Evolutionary conservation across 2,797 vertebrate species (phyloP).

Genomic region (Tadarida brasiliensis): DNA sequence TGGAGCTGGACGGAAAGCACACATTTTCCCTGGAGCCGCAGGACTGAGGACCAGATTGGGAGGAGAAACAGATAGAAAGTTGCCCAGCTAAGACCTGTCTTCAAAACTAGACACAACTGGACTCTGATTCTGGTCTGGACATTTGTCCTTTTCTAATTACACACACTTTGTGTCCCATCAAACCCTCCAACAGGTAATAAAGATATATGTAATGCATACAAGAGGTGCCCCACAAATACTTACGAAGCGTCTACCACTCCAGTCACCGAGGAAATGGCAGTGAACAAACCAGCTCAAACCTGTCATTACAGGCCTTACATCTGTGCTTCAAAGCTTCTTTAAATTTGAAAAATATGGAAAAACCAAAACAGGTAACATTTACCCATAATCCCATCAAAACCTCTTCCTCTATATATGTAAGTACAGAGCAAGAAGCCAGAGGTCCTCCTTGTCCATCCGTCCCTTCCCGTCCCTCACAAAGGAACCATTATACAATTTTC

Average conservation of each 20-base stretch:
- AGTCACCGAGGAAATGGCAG: background rate
- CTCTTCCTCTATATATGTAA: background rate
- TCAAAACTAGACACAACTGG: background rate
- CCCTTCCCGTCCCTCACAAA: background rate
- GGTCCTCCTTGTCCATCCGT: background rate
- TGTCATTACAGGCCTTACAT: background rate
- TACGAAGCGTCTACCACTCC: background rate
- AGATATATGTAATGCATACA: background rate
- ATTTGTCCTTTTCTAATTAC: background rate
- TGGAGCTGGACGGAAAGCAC: background rate
- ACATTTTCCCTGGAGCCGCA: background rate
- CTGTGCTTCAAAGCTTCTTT: background rate
- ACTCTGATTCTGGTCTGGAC: background rate
- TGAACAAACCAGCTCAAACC: background rate
- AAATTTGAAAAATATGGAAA: background rate
- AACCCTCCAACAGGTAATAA: background rate
- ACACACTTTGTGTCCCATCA: background rate
- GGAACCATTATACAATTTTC: background rate
- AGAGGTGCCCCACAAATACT: background rate
- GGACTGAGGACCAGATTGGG: background rate
- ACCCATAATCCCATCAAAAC: background rate
- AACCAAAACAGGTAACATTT: background rate
- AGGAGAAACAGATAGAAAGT: background rate
- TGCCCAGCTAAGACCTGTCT: background rate
- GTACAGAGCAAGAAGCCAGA: background rate